phyloP scores from a whole-genome alignment of 2,888 invertebrate genomes.

The Hedya salicella region DNA sequence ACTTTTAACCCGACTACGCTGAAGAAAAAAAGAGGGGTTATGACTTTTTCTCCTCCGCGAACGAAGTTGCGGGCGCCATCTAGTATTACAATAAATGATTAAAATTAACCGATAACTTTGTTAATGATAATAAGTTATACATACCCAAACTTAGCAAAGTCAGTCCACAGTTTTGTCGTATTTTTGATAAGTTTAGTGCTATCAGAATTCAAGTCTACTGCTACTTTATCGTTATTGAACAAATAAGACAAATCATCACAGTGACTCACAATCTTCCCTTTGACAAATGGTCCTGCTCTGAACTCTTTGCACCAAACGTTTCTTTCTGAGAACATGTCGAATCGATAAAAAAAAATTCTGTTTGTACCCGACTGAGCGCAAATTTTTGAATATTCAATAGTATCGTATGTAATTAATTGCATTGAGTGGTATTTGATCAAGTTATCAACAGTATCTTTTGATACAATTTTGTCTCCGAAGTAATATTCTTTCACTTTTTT shows the following conservation, averaged over 20 bases:
- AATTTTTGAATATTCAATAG: conserved; percentile 38
- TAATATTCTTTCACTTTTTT: conserved; percentile 44
- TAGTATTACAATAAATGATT: too few species aligned
- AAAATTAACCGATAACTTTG: not conserved
- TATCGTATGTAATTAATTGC: conserved; percentile 32
- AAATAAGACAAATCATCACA: conserved; percentile 46
- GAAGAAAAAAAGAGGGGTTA: too few species aligned
- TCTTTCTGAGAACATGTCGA: conserved; percentile 44
- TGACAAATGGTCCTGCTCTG: conserved; percentile 3
- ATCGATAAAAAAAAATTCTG: conserved; percentile 44
- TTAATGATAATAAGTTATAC: conserved; percentile 11
- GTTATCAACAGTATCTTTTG: conserved; percentile 23
- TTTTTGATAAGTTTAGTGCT: conserved; percentile 41
- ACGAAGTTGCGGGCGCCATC: too few species aligned
- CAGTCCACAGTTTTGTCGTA: conserved; percentile 45
- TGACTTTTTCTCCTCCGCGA: too few species aligned
- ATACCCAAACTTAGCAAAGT: conserved; percentile 47
- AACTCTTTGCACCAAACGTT: conserved; percentile 33
- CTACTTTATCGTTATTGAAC: conserved; percentile 30
- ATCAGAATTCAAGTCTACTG: conserved; percentile 25
- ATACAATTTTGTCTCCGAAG: conserved; percentile 37
- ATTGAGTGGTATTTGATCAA: conserved; percentile 33
- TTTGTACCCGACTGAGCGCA: conserved; percentile 30
- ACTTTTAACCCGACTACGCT: too few species aligned
- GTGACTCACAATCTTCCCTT: conserved; percentile 40